Base-by-base conservation (phyloP, 2,113 vertebrate genomes). In the Poicephalus meyeri region DNA sequence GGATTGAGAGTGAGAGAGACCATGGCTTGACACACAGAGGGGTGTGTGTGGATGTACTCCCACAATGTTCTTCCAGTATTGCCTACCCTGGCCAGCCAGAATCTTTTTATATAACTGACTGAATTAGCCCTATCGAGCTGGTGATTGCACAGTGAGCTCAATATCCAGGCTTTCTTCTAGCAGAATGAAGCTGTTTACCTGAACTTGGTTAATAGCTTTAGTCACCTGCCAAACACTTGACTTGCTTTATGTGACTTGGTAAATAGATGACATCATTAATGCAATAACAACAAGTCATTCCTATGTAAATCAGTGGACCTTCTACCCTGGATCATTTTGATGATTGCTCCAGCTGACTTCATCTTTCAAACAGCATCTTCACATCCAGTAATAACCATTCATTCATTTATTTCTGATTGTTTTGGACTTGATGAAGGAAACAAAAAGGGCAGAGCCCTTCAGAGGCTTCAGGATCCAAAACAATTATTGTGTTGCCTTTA, bases 211-310 rank as follows among this genome's bases (percentile, higher is more conserved):
- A 74, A 7, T 46, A 83, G 64, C 71, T 93, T 82, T 90, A 50
- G 52, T 93, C 80, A 35, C 60, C 42, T 93, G 91, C 90, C 93
- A 94, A 91, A 41, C 85, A 35, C 72, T 89, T 80, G 31, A 56
- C 44, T 91, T 35, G 47, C n/a, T 93, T 93, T 90, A 50, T 90
- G 0, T 71, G 82, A 80, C 69, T 80, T 78, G 89, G 90, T 88
- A 88, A 96, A 93, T 76, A 90, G 63, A 86, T 90, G n/a, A 88
- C 55, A 66, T 94, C 92, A 83, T 73, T 55, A 66, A 86, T 91
- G 18, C 49, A 86, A 86, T 42, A 65, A 74, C 39, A 91, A 77
- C 76, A 89, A 77, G 86, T 80, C 2, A 66, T 88, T 95, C 77
- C 88, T 37, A 47, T 86, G 92, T 39, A 90, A 88, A 86, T 77